Evolutionary conservation across 1,140 invertebrate genomes (phyloP).

Genomic region (Drosophila orena): DNA sequence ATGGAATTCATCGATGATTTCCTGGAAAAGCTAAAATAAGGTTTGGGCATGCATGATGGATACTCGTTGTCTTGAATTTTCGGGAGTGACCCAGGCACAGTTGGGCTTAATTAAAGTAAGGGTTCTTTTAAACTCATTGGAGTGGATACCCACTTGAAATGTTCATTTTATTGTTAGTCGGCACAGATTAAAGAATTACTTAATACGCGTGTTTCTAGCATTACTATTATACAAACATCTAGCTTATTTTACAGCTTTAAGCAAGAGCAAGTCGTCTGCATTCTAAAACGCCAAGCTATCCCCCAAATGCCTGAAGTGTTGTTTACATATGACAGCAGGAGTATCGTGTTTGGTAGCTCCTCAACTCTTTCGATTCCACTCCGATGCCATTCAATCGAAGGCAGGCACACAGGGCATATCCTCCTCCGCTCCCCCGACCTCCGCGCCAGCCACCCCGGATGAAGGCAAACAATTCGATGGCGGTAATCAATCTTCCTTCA

Average conservation of each 20-base stretch:
- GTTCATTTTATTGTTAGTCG: too few relatives aligned
- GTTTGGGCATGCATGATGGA: constrained; percentile 3
- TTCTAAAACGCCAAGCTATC: constrained; percentile 16
- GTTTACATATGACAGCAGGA: constrained; percentile 76
- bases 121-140: too few relatives aligned
- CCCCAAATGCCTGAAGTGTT: constrained; percentile 47
- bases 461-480: constrained; percentile 84
- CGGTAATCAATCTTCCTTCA: constrained; percentile 85
- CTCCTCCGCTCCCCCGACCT: constrained; percentile 9
- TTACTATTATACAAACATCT: constrained; percentile 17
- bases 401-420: constrained; percentile 37
- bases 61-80: neutral
- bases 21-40: constrained; percentile 54
- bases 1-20: constrained; percentile 77
- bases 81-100: neutral
- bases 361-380: constrained; percentile 77
- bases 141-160: too few relatives aligned
- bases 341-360: constrained; percentile 61
- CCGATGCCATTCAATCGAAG: constrained; percentile 75
- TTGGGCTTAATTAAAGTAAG: neutral
- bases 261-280: neutral
- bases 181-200: neutral
- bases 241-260: constrained; percentile 35
- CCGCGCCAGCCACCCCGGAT: constrained; percentile 27
- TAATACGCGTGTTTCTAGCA: neutral